phyloP scores from a whole-genome alignment of 2,113 vertebrate species.

The Apus apus region DNA sequence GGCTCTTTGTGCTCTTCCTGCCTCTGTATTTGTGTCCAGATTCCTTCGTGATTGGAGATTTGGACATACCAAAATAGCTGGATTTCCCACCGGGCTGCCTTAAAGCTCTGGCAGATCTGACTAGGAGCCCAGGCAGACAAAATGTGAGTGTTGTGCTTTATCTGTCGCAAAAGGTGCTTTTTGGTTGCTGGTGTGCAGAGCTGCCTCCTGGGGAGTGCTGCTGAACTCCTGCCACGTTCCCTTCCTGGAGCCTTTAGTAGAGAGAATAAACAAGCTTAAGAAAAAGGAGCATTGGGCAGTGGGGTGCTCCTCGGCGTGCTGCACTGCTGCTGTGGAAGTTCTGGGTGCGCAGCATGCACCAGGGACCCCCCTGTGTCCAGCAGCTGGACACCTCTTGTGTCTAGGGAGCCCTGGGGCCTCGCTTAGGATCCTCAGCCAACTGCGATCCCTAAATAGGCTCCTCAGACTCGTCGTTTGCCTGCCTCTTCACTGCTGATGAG shows the following conservation, averaged over 20 bases:
- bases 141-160: not conserved
- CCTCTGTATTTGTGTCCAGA: not conserved
- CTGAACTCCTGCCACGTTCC: not conserved
- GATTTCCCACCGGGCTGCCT: constrained; percentile 29
- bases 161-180: not conserved
- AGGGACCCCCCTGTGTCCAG: not conserved
- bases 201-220: not conserved
- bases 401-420: not conserved
- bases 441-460: constrained; percentile 45
- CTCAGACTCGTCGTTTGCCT: constrained; percentile 52
- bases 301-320: not conserved
- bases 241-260: not conserved
- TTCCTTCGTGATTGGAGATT: not conserved
- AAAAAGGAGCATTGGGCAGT: not conserved
- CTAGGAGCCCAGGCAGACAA: not conserved
- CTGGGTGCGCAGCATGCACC: not conserved
- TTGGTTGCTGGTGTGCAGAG: not conserved
- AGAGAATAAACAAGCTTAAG: not conserved
- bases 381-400: rapidly evolving
- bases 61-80: not conserved
- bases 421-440: not conserved
- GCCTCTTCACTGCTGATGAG: constrained; percentile 62
- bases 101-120: not conserved
- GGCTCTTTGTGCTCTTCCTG: not conserved
- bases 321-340: too few relatives aligned